Percentiles rank a stretch among this genome's conserved stretches.
phyloP scores from a whole-genome alignment of 37 sponge, comb jelly and placozoan species.

The Theonella swinhoei region DNA sequence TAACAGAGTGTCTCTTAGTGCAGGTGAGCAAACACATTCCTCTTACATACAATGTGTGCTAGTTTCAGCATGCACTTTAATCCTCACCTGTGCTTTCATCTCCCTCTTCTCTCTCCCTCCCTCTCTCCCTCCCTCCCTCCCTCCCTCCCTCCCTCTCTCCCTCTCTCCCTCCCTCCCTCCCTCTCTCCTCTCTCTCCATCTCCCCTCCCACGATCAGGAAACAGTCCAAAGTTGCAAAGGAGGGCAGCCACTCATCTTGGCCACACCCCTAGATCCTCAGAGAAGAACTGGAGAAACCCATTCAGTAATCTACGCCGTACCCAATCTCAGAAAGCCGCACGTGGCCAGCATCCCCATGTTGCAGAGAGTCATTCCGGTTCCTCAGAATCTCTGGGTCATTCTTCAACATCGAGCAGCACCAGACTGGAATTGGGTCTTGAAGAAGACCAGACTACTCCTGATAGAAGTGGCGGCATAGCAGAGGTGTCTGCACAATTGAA shows the following conservation, averaged over 20 bases:
- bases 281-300: not conserved
- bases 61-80: not conserved
- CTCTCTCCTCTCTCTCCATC: not conserved
- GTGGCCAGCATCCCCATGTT: not conserved
- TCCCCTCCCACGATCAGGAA: not conserved
- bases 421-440: too few species aligned
- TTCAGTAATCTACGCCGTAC: not conserved
- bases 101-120: not conserved
- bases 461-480: not conserved
- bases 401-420: not conserved
- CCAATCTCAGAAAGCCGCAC: not conserved
- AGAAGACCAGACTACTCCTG: not conserved
- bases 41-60: not conserved
- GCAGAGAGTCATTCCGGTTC: not conserved
- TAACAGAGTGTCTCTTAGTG: not conserved
- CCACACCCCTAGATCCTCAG: not conserved
- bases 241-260: not conserved
- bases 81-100: not conserved
- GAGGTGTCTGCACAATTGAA: too few species aligned
- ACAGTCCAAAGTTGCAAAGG: not conserved
- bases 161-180: conserved; percentile 1
- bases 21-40: not conserved
- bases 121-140: conserved; percentile 4
- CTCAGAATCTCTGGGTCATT: not conserved
- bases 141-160: conserved; percentile 10